phyloP scores from a whole-genome alignment of 2,797 vertebrate genomes.

The Siniperca scherzeri region DNA sequence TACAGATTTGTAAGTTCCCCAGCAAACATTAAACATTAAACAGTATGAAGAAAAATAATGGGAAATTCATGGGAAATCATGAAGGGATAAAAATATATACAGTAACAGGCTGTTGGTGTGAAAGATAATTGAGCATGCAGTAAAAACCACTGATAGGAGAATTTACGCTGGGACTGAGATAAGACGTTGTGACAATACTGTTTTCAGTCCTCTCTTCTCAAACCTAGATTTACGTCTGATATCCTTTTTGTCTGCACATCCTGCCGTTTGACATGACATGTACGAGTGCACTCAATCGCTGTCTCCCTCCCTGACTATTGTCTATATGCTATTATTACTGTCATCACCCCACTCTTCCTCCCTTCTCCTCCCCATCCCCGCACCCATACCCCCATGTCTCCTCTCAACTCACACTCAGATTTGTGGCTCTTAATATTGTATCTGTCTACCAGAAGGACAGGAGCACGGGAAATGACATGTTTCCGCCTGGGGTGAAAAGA shows the following conservation, averaged over 20 bases:
- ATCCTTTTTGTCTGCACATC: slow-evolving; percentile 78
- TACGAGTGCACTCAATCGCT: slow-evolving; percentile 73
- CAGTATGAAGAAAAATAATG: slow-evolving; percentile 46
- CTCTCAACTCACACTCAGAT: slow-evolving; percentile 80
- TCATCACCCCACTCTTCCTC: slow-evolving; percentile 65
- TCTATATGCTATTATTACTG: slow-evolving; percentile 83
- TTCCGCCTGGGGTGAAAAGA: slow-evolving; percentile 81
- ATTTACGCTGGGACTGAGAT: slow-evolving; percentile 76
- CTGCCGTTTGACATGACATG: slow-evolving; percentile 77
- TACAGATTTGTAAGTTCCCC: slow-evolving; percentile 38
- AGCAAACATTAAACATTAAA: slow-evolving; percentile 45
- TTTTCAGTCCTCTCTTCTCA: slow-evolving; percentile 70
- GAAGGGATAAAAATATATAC: slow-evolving; percentile 57
- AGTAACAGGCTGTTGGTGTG: slow-evolving; percentile 56
- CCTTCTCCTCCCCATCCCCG: slow-evolving; percentile 10
- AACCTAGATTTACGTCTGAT: slow-evolving; percentile 74
- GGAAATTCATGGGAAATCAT: slow-evolving; percentile 58
- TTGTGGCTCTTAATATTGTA: slow-evolving; percentile 86
- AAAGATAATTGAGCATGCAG: slow-evolving; percentile 74
- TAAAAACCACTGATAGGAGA: slow-evolving; percentile 69
- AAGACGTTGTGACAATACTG: slow-evolving; percentile 74
- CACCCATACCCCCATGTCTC: slow-evolving; percentile 60
- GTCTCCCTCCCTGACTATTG: slow-evolving; percentile 76
- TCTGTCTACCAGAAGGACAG: slow-evolving; percentile 83
- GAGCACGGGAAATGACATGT: slow-evolving; percentile 84